Percentiles rank a stretch among this genome's conserved stretches.
Evolutionary conservation across 2,797 vertebrate species (phyloP).

Genomic region (Syndactyla subalaris): DNA sequence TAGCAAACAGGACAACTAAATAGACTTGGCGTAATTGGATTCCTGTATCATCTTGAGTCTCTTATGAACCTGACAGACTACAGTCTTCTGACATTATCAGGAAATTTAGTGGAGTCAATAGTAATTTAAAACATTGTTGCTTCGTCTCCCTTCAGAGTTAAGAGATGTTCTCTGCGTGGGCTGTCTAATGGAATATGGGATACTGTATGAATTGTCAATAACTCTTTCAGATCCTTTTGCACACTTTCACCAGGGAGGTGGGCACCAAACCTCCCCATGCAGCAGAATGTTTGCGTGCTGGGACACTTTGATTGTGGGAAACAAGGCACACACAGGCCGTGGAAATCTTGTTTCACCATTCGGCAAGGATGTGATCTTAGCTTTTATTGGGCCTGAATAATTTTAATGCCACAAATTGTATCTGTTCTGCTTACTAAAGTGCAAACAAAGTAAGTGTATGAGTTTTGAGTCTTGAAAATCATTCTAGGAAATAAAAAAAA

Average conservation of each 20-base stretch:
- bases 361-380: constrained; percentile 48
- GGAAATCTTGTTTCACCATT: constrained; percentile 70
- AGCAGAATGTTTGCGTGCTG: constrained; percentile 67
- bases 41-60: constrained; percentile 74
- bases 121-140: constrained; percentile 74
- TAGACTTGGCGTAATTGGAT: constrained; percentile 83
- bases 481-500: neutral
- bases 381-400: constrained; percentile 61
- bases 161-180: constrained; percentile 52
- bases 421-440: constrained; percentile 59
- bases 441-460: constrained; percentile 28
- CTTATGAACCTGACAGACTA: constrained; percentile 66
- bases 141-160: constrained; percentile 64
- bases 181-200: constrained; percentile 63
- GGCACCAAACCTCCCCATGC: constrained; percentile 48
- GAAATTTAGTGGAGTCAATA: constrained; percentile 68
- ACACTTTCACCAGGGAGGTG: constrained; percentile 62
- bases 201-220: constrained; percentile 74
- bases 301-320: constrained; percentile 69
- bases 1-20: constrained; percentile 86
- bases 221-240: constrained; percentile 50
- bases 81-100: constrained; percentile 66
- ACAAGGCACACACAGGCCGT: constrained; percentile 27
- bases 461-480: constrained; percentile 14
- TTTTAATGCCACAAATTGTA: constrained; percentile 50